Base-by-base conservation (phyloP, 2,888 invertebrate species). In the Oxyteleia sp. region DNA sequence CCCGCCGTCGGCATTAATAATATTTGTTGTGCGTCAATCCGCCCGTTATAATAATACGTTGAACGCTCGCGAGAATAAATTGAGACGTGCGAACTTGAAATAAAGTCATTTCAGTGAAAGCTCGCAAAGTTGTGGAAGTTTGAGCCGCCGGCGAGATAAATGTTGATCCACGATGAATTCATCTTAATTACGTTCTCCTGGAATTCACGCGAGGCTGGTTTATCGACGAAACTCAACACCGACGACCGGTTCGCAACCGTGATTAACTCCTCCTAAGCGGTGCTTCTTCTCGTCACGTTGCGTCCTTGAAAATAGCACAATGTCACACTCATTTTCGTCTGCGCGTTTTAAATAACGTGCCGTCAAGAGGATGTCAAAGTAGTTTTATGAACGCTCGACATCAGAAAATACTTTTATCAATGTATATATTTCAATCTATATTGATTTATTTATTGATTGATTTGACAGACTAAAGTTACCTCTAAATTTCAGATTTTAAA, bases 141-240 rank as follows among this genome's bases (percentile, higher is more conserved):
- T 59, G 55, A 57, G 74, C 83, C 64, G 10, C 38, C 49, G 75
- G 79, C 64, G 68, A 68, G 78, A 83, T 83, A 75, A 69, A 83
- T 72, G 76, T 75, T 74, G 74, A 79, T 75, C 74, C 74, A 79
- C 63, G 57, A 69, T 64, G 66, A 83, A 79, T 79, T 64, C 78
- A 66, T 83, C 79, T 83, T 79, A 75, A 83, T 84, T 80, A 80
- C 79, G 66, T 61, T 80, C 79, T 78, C 63, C 63, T 41, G 79
- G 83, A 79, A 83, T 83, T 83, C 69, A 74, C 69, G 76, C 66
- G 71, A 76, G 61, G 79, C 75, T 84, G 68, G 64, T 84, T 66
- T 80, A 79, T 76, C 76, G 80, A 84, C 80, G 84, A 84, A 80
- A 76, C 74, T 76, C 51, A 57, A 75, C 75, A 84, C 79, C 68